These are phyloP conservation scores for Zaprionus nigranus DNA, from an alignment of 1,140 invertebrate genomes.

Conservation along the genomic window DNA sequence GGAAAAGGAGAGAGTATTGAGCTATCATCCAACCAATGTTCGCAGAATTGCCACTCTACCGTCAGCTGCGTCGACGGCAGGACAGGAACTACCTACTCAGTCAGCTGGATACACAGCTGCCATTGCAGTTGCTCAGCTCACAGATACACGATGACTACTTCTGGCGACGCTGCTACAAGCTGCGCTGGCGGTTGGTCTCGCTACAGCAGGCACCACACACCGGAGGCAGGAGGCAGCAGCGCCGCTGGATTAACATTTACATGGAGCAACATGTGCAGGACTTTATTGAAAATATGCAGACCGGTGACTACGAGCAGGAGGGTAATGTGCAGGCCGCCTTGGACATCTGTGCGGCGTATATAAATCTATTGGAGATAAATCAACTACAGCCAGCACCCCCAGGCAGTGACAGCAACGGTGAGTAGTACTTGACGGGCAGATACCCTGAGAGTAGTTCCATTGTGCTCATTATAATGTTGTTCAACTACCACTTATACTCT, in stretches of 20 bases:
- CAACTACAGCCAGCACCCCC: conserved; percentile 69
- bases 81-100: conserved; percentile 84
- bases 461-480: too few relatives aligned
- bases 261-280: conserved; percentile 85
- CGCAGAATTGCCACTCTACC: conserved; percentile 77
- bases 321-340: conserved; percentile 70
- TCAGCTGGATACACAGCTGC: conserved; percentile 82
- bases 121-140: conserved; percentile 76
- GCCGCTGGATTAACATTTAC: conserved; percentile 84
- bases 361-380: conserved; percentile 82
- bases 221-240: conserved; percentile 16
- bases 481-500: too few relatives aligned
- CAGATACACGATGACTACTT: conserved; percentile 84
- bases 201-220: conserved; percentile 50
- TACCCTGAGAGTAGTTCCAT: conserved; percentile 14
- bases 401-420: conserved; percentile 73
- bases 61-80: conserved; percentile 73
- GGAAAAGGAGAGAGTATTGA: not conserved
- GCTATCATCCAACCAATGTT: conserved; percentile 15
- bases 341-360: conserved; percentile 81
- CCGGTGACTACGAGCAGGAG: conserved; percentile 84
- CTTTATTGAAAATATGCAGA: conserved; percentile 84
- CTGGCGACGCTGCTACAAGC: conserved; percentile 81
- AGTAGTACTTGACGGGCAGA: conserved; percentile 21
- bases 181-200: conserved; percentile 77